phyloP scores from a whole-genome alignment of 1,140 invertebrate genomes.

The Gryllus bimaculatus region DNA sequence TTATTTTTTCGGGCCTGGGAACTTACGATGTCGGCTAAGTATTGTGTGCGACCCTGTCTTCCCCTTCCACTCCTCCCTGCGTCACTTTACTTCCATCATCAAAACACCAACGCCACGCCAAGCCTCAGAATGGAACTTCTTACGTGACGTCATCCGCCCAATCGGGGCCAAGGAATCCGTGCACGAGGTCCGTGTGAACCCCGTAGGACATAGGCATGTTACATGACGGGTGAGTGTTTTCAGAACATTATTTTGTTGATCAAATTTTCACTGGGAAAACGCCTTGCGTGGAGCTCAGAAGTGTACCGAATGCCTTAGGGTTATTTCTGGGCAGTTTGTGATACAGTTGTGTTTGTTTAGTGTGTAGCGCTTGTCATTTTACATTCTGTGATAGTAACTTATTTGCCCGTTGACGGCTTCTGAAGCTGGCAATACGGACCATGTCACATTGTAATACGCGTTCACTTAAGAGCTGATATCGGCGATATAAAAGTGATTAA shows the following conservation, averaged over 20 bases:
- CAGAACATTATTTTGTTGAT: constrained; percentile 46
- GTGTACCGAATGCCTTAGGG: constrained; percentile 9
- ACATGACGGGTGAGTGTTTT: constrained; percentile 47
- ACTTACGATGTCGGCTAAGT: no score
- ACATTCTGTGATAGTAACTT: constrained; percentile 1
- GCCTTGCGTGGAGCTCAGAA: constrained; percentile 19
- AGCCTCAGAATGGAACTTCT: constrained; percentile 22
- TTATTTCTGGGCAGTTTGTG: constrained; percentile 10
- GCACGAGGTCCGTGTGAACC: constrained; percentile 31
- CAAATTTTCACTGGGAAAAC: constrained; percentile 36
- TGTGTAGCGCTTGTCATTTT: background rate
- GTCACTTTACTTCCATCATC: constrained; percentile 11
- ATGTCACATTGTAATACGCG: background rate
- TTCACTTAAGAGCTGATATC: background rate
- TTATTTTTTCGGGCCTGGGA: no score
- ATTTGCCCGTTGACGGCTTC: background rate
- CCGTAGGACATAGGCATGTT: constrained; percentile 41
- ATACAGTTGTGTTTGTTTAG: background rate
- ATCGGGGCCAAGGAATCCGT: constrained; percentile 26
- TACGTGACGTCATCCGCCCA: constrained; percentile 26
- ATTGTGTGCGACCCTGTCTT: background rate
- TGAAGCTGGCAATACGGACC: background rate
- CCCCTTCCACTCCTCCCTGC: constrained; percentile 10
- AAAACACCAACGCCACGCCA: constrained; percentile 19
- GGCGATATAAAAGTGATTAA: background rate